Conservation (phyloP, 2,888 invertebrate genomes). For the Eupsilia transversa region DNA sequence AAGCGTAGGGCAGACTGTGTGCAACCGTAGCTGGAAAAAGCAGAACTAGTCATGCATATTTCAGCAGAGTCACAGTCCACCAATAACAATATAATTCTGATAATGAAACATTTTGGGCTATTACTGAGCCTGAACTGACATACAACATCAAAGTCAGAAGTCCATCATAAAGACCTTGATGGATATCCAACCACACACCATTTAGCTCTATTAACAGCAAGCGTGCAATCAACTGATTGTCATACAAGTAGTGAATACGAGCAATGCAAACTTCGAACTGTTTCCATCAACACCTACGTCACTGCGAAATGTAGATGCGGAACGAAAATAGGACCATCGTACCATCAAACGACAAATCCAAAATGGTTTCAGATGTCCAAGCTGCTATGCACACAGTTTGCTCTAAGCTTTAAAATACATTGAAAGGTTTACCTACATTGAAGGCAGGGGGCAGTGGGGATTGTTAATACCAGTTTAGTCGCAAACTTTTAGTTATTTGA, state of each 20-base stretch:
- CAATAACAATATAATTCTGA: neutral
- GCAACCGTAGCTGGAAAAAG: slow-evolving; percentile 6
- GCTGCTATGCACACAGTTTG: slow-evolving; percentile 49
- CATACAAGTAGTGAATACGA: neutral
- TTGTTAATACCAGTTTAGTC: slow-evolving; percentile 53
- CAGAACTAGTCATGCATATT: neutral
- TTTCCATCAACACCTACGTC: neutral
- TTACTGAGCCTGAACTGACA: neutral
- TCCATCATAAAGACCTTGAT: neutral
- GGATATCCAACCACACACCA: neutral
- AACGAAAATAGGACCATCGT: neutral
- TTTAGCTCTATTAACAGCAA: neutral
- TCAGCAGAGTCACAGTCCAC: neutral
- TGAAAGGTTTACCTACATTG: slow-evolving; percentile 63
- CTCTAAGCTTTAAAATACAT: slow-evolving; percentile 68
- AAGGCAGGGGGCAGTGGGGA: slow-evolving; percentile 66
- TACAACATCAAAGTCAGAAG: neutral
- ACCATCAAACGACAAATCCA: neutral
- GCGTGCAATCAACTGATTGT: no score
- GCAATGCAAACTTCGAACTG: neutral
- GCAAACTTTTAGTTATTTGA: slow-evolving; percentile 53
- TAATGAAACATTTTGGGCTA: neutral
- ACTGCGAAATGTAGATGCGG: neutral
- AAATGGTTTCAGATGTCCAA: neutral
- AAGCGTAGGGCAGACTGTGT: slow-evolving; percentile 62